A percentile compares a stretch with the other conserved stretches of the same genome.
phyloP scores from a whole-genome alignment of 2,888 invertebrate genomes.

The Clusia tigrina region DNA sequence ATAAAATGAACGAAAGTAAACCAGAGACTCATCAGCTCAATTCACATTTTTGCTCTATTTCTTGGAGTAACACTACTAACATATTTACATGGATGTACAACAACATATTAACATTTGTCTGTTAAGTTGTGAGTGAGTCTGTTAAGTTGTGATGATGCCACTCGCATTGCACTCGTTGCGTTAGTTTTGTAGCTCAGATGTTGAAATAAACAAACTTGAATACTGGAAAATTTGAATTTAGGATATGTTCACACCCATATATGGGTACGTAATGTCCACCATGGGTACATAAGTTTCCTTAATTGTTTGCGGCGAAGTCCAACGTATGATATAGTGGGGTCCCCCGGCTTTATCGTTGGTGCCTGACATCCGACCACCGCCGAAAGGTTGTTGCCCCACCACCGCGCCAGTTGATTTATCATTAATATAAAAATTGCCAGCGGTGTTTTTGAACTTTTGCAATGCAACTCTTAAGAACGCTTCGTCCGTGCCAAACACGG shows the following conservation, averaged over 20 bases:
- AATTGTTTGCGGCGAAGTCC: conserved; percentile 89
- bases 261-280: conserved; percentile 81
- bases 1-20: too few species aligned
- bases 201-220: too few species aligned
- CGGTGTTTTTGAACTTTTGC: conserved; percentile 82
- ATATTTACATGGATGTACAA: too few species aligned
- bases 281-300: conserved; percentile 90
- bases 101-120: too few species aligned
- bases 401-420: conserved; percentile 98
- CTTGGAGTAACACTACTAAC: too few species aligned
- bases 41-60: too few species aligned
- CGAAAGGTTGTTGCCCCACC: conserved; percentile 98
- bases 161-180: too few species aligned
- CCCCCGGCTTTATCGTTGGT: conserved; percentile 99
- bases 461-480: conserved; percentile 76
- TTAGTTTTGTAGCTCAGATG: too few species aligned
- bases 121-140: too few species aligned
- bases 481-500: conserved; percentile 86
- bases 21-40: too few species aligned
- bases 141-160: too few species aligned
- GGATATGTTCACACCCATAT: conserved; percentile 75
- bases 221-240: too few species aligned
- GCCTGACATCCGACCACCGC: conserved; percentile 92
- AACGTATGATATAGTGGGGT: conserved; percentile 89
- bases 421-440: conserved; percentile 97